These are phyloP conservation scores for Drosophila demipolita DNA, from an alignment of 2,888 invertebrate genomes.

Conservation along the genomic window DNA sequence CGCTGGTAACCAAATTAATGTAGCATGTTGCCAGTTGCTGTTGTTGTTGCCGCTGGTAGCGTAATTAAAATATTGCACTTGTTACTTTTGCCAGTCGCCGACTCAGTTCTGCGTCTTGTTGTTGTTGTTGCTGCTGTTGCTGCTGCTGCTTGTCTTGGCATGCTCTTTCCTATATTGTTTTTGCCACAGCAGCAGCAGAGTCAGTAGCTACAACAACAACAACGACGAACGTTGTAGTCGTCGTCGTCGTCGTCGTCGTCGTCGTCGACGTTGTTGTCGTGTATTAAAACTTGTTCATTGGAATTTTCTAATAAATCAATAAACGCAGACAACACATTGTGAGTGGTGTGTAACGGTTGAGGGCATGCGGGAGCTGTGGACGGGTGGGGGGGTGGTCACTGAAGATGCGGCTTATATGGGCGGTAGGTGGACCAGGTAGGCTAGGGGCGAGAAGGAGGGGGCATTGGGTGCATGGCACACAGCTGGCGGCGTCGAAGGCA, in stretches of 20 bases:
- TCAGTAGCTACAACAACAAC: slow-evolving; percentile 35
- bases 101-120: slow-evolving; percentile 34
- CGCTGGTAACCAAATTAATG: slow-evolving; percentile 54
- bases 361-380: not conserved
- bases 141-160: slow-evolving; percentile 16
- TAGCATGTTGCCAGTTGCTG: slow-evolving; percentile 40
- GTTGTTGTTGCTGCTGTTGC: slow-evolving; percentile 15
- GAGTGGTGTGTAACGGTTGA: slow-evolving; percentile 32
- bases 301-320: slow-evolving; percentile 84
- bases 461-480: slow-evolving; percentile 60
- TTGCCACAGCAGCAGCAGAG: slow-evolving; percentile 44
- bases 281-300: slow-evolving; percentile 82
- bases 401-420: slow-evolving; percentile 48
- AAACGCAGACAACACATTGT: slow-evolving; percentile 78
- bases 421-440: slow-evolving; percentile 24
- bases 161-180: slow-evolving; percentile 51
- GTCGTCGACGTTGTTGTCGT: slow-evolving; percentile 51
- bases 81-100: slow-evolving; percentile 62
- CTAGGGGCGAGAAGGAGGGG: not conserved
- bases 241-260: slow-evolving; percentile 29
- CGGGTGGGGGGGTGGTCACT: slow-evolving; percentile 5
- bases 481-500: slow-evolving; percentile 64
- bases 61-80: slow-evolving; percentile 84
- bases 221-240: slow-evolving; percentile 31
- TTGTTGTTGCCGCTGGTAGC: slow-evolving; percentile 45